Conservation (phyloP, 2,797 vertebrate genomes). For the Syngnathus acus region DNA sequence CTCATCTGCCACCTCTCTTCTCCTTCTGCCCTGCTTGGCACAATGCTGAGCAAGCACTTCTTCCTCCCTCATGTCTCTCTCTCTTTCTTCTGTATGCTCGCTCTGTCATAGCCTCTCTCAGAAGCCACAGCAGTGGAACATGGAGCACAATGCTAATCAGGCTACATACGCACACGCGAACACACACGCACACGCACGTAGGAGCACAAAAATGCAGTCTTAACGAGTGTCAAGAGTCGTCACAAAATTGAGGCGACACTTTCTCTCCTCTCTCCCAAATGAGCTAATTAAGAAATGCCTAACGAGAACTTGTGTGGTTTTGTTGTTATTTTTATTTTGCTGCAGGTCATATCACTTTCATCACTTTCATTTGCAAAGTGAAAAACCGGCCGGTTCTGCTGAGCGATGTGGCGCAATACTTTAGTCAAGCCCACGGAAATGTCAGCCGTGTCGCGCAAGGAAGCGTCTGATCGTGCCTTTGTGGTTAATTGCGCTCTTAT, state of each 20-base stretch:
- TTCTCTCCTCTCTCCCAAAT: conserved; percentile 2
- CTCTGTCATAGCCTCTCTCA: conserved; percentile 13
- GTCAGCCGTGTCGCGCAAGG: not conserved
- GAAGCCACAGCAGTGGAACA: conserved; percentile 64
- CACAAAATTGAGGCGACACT: conserved; percentile 18
- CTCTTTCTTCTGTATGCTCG: not conserved
- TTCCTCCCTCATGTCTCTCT: conserved; percentile 15
- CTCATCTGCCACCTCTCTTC: conserved; percentile 20
- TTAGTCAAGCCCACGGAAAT: not conserved
- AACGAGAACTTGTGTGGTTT: not conserved
- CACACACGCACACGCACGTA: not conserved
- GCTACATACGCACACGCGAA: conserved; percentile 6
- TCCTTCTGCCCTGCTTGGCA: conserved; percentile 23
- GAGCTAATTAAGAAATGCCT: conserved; percentile 4
- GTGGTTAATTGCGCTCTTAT: not conserved
- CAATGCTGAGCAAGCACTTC: conserved; percentile 54
- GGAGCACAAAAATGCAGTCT: not conserved
- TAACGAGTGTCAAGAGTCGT: conserved; percentile 40
- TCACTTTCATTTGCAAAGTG: conserved; percentile 4
- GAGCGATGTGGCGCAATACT: not conserved
- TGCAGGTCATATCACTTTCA: conserved; percentile 1
- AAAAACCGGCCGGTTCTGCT: not conserved
- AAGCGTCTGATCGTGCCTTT: not conserved
- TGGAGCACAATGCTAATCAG: conserved; percentile 71
- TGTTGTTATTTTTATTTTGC: conserved; percentile 1